phyloP scores from a whole-genome alignment of 1,140 invertebrate genomes.

The Trachymyrmex cornetzi region DNA sequence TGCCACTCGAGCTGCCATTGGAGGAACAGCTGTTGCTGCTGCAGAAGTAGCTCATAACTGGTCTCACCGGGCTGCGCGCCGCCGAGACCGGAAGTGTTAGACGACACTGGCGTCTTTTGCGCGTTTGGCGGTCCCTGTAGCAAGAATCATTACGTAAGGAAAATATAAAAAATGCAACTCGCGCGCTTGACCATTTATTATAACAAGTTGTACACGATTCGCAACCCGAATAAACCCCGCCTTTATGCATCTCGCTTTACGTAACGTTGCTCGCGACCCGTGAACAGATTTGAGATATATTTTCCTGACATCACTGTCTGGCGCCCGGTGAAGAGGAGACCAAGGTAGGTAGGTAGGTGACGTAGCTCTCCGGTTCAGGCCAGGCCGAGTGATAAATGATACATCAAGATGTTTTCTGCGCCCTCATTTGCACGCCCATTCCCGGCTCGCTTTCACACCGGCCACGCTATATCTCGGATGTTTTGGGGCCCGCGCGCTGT shows the following conservation, averaged over 20 bases:
- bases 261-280: background rate
- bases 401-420: constrained; percentile 76
- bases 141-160: constrained; percentile 40
- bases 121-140: constrained; percentile 95
- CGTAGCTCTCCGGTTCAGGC: constrained; percentile 42
- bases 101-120: constrained; percentile 89
- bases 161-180: background rate
- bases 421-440: constrained; percentile 76
- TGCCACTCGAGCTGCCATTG: constrained; percentile 95
- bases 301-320: constrained; percentile 53
- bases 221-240: constrained; percentile 16
- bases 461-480: constrained; percentile 71
- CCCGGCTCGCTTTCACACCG: constrained; percentile 76
- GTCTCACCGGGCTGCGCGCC: constrained; percentile 90
- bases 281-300: constrained; percentile 44
- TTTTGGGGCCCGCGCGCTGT: constrained; percentile 67
- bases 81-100: constrained; percentile 85
- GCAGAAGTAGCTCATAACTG: constrained; percentile 96
- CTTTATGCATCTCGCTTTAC: constrained; percentile 36
- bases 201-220: background rate
- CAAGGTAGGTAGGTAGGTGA: constrained; percentile 36
- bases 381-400: constrained; percentile 74
- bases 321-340: background rate
- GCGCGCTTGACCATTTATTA: background rate
- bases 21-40: constrained; percentile 97